Conservation (phyloP, 1,140 invertebrate species). For the Contarinia nasturtii region DNA sequence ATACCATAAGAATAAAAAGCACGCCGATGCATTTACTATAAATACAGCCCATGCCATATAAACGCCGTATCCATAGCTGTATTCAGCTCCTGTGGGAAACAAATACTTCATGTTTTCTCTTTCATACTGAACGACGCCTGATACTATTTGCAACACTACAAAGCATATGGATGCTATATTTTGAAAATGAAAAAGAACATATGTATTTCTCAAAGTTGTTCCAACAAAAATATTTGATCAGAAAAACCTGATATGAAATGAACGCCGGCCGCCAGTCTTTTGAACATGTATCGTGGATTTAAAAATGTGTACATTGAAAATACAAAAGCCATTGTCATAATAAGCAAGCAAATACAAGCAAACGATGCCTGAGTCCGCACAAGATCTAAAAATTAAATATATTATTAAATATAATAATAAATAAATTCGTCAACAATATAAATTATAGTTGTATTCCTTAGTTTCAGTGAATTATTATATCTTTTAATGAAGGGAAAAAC, state of each 20-base stretch:
- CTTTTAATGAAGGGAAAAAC: too few relatives aligned
- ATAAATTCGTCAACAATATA: too few relatives aligned
- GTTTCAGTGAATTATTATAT: too few relatives aligned
- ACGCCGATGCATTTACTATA: conserved; percentile 43
- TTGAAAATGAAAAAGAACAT: too few relatives aligned
- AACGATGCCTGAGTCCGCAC: conserved; percentile 66
- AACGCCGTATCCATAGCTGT: conserved; percentile 53
- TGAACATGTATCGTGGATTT: conserved; percentile 78
- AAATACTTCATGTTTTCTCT: conserved; percentile 39
- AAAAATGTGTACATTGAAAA: conserved; percentile 74
- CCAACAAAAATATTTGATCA: neutral
- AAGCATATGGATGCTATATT: conserved; percentile 44
- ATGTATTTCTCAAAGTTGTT: neutral
- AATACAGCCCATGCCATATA: conserved; percentile 66
- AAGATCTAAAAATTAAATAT: conserved; percentile 48
- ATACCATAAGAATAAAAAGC: conserved; percentile 53
- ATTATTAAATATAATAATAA: too few relatives aligned
- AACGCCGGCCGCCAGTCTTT: conserved; percentile 63
- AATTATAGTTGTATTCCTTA: too few relatives aligned
- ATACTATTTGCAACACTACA: conserved; percentile 62
- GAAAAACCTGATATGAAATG: conserved; percentile 62
- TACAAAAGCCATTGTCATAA: conserved; percentile 60
- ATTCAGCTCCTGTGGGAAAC: conserved; percentile 43
- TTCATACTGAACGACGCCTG: conserved; percentile 50
- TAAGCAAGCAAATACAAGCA: conserved; percentile 57